phyloP scores from a whole-genome alignment of 64 coral and sea anemone genomes.

The Montipora foliosa region DNA sequence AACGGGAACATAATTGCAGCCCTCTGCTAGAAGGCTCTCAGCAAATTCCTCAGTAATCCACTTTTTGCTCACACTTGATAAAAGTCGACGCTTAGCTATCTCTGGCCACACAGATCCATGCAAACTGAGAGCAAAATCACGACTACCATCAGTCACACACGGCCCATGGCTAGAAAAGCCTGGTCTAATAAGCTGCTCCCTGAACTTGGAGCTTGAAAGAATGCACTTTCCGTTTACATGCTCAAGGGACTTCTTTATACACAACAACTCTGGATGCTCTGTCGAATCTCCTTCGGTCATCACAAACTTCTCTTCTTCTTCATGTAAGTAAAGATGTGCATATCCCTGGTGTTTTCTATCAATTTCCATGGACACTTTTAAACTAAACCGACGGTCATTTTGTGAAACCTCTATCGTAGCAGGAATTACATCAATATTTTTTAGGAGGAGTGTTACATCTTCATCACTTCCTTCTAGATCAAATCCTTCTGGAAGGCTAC shows the following conservation, averaged over 20 bases:
- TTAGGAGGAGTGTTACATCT: constrained; percentile 19
- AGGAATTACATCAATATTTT: constrained; percentile 19
- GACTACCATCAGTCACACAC: not conserved
- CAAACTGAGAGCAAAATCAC: not conserved
- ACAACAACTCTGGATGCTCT: not conserved
- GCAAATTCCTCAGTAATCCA: constrained; percentile 21
- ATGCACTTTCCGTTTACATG: constrained; percentile 22
- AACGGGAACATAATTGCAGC: constrained; percentile 43
- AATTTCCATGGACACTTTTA: not conserved
- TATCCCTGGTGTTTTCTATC: constrained; percentile 2
- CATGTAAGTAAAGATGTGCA: constrained; percentile 1
- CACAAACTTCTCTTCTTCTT: constrained; percentile 19
- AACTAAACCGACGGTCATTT: not conserved
- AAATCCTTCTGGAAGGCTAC: constrained; percentile 43
- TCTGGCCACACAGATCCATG: constrained; percentile 36
- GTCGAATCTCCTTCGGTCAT: constrained; percentile 1
- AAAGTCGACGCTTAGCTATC: constrained; percentile 13
- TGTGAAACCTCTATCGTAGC: not conserved
- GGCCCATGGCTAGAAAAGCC: constrained; percentile 5
- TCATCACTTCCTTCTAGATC: constrained; percentile 34
- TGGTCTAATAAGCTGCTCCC: constrained; percentile 10
- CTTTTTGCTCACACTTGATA: not conserved
- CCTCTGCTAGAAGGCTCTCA: not conserved
- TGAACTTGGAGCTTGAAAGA: constrained; percentile 6
- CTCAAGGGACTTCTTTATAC: not conserved